Base-by-base conservation (phyloP, 2,888 invertebrate genomes). In the Spilarctia lutea region DNA sequence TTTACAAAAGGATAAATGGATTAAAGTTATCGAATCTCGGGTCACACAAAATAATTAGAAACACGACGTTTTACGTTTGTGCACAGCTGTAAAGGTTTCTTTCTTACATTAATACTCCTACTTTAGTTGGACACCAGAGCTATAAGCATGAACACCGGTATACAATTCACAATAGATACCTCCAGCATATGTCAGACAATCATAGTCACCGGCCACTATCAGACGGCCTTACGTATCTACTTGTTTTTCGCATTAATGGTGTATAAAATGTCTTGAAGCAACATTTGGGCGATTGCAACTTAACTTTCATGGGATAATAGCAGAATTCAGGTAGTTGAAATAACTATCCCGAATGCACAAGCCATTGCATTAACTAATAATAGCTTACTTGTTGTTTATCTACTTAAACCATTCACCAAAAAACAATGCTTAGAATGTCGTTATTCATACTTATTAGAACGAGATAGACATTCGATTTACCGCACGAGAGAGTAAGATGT, bases 321-420 rank as follows among this genome's bases (percentile, higher is more conserved):
- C 1, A 30, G 30, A 16, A 63, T 63, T 63, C 30, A 60, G 18
- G 18, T 30, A 63, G 30, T 30, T 63, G 27, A 69, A 69, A 33
- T 56, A 35, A 35, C 35, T 3, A 24, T 48, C 33, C 35, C 24
- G 1, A 20, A 52, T 56, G 52, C 48, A 20, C 68, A 35, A 48
- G 69, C 13, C 68, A 35, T 68, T 66, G 68, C 75, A 72, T 69
- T 76, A 81, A 56, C 71, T 75, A 67, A 60, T 76, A 74, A 83
- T 77, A 71, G 75, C 77, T 80, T 82, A 79, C 81, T 45, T 72
- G 16, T 68, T 48, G 68, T 72, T 77, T 81, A 82, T 81, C 81
- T 79, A 39, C 35, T 74, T 65, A 78, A 74, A 72, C 75, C 81
- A 85, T 85, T 84, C 79, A 79, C 77, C 73, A 78, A 83, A 84